Percentiles rank a stretch among this genome's conserved stretches.
These are phyloP conservation scores for Rhingia rostrata DNA, from an alignment of 2,888 invertebrate species.

Conservation along the genomic window DNA sequence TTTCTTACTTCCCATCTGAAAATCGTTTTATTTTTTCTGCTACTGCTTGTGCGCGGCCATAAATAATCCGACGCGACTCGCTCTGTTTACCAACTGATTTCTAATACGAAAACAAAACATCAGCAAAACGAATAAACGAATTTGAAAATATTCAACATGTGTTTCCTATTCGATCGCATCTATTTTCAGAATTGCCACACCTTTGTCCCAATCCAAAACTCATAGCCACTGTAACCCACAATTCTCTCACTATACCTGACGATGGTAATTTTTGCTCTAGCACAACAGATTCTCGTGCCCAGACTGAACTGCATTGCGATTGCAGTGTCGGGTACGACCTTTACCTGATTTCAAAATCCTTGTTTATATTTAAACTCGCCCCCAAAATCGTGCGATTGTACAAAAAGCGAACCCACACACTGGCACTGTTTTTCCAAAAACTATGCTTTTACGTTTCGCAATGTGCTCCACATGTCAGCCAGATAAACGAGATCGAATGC, in stretches of 20 bases:
- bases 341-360: constrained; percentile 58
- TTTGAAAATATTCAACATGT: constrained; percentile 55
- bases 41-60: background rate
- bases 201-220: constrained; percentile 30
- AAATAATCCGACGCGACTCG: constrained; percentile 6
- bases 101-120: constrained; percentile 12
- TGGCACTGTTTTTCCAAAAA: constrained; percentile 24
- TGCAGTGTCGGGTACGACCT: constrained; percentile 40
- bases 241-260: constrained; percentile 13
- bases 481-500: constrained; percentile 14
- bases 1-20: background rate
- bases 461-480: constrained; percentile 8
- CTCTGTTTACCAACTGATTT: constrained; percentile 15
- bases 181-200: constrained; percentile 52
- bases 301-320: constrained; percentile 22
- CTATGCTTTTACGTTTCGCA: constrained; percentile 10
- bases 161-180: constrained; percentile 46
- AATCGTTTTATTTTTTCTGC: background rate
- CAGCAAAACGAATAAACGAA: constrained; percentile 4
- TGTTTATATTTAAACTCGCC: constrained; percentile 34
- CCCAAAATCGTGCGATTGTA: background rate
- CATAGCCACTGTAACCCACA: constrained; percentile 19
- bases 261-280: constrained; percentile 5
- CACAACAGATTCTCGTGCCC: constrained; percentile 24
- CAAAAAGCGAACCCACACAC: background rate